These are phyloP conservation scores for Zosterops hypoxanthus DNA, from an alignment of 2,113 vertebrate species.

Conservation along the genomic window DNA sequence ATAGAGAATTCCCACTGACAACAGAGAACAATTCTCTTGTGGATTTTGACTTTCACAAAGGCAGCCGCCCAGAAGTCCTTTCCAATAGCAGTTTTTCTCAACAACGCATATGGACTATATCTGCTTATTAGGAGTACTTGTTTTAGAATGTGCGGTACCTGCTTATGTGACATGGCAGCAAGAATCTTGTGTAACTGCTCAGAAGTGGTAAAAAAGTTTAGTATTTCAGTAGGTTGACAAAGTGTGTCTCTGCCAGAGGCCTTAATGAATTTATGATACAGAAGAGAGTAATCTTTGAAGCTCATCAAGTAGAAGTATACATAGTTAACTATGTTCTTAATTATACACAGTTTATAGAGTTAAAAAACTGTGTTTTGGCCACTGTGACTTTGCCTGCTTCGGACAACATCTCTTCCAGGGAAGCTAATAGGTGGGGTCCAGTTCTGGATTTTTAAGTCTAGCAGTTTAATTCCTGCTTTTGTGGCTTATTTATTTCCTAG, in stretches of 20 bases:
- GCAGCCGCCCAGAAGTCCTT: too few relatives aligned
- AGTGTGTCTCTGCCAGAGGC: not conserved
- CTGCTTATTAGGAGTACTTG: too few relatives aligned
- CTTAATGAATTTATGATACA: not conserved
- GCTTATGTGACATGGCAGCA: not conserved
- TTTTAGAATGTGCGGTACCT: not conserved
- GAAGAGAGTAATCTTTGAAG: not conserved
- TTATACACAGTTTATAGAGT: not conserved
- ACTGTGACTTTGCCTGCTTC: not conserved
- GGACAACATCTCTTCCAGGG: accelerated
- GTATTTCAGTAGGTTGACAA: not conserved
- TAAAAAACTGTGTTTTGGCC: not conserved
- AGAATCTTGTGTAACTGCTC: not conserved
- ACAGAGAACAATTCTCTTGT: too few relatives aligned
- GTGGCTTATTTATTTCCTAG: not conserved
- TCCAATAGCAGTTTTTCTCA: too few relatives aligned
- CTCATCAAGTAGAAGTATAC: not conserved
- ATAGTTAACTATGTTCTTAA: not conserved
- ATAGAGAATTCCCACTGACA: too few relatives aligned
- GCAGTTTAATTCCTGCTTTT: not conserved
- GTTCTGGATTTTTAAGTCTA: not conserved
- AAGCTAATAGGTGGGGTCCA: not conserved
- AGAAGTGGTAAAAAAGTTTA: not conserved
- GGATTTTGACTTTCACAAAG: too few relatives aligned
- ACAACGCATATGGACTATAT: too few relatives aligned